A percentile compares a stretch with the other conserved stretches of the same genome.
Conservation (phyloP, 2,113 vertebrate species). For the Cavia aperea region DNA sequence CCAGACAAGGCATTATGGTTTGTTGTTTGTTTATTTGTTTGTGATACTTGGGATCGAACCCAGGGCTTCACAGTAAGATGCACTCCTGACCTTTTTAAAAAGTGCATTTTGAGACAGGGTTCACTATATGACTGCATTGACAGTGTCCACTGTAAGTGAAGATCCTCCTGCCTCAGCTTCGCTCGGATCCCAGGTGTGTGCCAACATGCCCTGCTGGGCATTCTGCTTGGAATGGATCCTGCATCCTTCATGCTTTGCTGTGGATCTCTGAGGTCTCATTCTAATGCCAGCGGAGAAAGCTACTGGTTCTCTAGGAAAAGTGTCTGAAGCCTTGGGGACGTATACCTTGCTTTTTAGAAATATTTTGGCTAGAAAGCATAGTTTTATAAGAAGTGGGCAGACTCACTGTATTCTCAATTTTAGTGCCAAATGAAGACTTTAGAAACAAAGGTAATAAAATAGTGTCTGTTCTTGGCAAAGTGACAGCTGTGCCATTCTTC, state of each 20-base stretch:
- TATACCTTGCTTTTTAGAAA: not conserved
- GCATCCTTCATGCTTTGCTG: not conserved
- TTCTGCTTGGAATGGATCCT: not conserved
- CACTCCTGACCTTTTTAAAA: not conserved
- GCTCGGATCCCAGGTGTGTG: not conserved
- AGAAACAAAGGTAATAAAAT: not conserved
- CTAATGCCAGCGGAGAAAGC: not conserved
- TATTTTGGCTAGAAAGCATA: conserved; percentile 39
- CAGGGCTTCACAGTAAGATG: not conserved
- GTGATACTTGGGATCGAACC: not conserved
- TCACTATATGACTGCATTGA: not conserved
- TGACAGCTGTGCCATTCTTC: not conserved
- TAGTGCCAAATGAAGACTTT: not conserved
- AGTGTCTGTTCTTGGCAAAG: not conserved
- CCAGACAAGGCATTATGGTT: not conserved
- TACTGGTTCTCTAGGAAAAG: not conserved
- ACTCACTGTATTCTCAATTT: conserved; percentile 1
- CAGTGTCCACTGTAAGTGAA: not conserved
- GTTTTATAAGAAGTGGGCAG: not conserved
- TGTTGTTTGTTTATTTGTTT: not conserved
- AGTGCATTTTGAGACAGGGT: not conserved
- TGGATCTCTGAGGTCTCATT: not conserved
- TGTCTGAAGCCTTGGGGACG: not conserved
- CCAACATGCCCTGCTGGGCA: not conserved
- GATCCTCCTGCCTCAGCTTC: not conserved